These are phyloP conservation scores for Tenualosa thibaudeaui DNA, from an alignment of 2,797 vertebrate genomes.

Conservation along the genomic window DNA sequence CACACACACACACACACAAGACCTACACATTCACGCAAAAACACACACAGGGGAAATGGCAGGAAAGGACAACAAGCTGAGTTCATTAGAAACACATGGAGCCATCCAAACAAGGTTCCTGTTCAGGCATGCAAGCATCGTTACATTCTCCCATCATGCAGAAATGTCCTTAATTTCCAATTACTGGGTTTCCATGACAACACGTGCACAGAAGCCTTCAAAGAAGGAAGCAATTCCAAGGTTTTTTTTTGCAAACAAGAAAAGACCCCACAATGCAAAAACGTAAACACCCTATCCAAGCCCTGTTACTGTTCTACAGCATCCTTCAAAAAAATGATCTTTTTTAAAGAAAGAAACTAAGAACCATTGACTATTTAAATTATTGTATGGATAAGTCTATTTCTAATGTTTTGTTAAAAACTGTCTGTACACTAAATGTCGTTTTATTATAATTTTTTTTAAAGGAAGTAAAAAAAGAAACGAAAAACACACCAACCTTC, in stretches of 20 bases:
- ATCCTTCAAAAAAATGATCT: not conserved
- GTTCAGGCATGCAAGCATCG: conserved; percentile 67
- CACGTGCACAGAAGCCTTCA: conserved; percentile 85
- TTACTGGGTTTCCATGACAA: conserved; percentile 98
- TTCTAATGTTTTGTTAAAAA: conserved; percentile 37
- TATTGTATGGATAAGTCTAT: conserved; percentile 11
- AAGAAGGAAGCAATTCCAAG: conserved; percentile 87
- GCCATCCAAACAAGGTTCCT: conserved; percentile 44
- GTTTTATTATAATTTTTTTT: conserved; percentile 58
- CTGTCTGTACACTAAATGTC: conserved; percentile 16
- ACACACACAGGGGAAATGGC: conserved; percentile 18
- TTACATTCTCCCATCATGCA: conserved; percentile 90
- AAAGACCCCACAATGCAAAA: conserved; percentile 94
- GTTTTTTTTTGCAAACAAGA: conserved; percentile 82
- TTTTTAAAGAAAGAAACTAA: not conserved
- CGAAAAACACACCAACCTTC: conserved; percentile 99
- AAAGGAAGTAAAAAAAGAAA: conserved; percentile 98
- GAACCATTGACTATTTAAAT: conserved; percentile 2
- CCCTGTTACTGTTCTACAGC: conserved; percentile 8
- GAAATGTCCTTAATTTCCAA: conserved; percentile 83
- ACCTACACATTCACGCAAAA: conserved; percentile 18
- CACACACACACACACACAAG: conserved; percentile 1
- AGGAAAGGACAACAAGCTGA: conserved; percentile 21
- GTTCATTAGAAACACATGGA: conserved; percentile 38
- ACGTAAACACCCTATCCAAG: conserved; percentile 58